These are phyloP conservation scores for Orycteropus afer DNA, from an alignment of 2,113 vertebrate genomes.

Conservation along the genomic window DNA sequence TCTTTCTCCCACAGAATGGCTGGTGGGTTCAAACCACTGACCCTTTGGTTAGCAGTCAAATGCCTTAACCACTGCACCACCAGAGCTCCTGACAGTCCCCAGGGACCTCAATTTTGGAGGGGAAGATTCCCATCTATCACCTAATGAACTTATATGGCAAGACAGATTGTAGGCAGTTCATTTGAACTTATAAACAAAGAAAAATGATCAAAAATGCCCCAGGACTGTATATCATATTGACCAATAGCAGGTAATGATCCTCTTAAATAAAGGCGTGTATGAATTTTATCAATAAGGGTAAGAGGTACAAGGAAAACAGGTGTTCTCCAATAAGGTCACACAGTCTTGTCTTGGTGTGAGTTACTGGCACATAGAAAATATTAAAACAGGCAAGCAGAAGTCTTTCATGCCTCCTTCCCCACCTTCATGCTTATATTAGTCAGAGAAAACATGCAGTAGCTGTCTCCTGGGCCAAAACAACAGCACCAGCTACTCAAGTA, in stretches of 20 bases:
- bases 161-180: neutral
- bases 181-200: neutral
- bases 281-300: neutral
- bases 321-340: neutral
- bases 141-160: neutral
- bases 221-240: neutral
- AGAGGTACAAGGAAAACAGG: neutral
- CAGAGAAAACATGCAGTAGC: neutral
- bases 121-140: neutral
- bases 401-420: neutral
- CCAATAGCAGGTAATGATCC: neutral
- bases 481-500: neutral
- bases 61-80: no score
- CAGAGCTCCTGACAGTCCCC: no score
- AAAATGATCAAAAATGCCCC: neutral
- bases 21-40: no score
- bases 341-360: no score
- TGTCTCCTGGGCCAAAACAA: neutral
- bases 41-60: no score
- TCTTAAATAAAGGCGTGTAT: neutral
- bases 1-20: no score
- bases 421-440: neutral
- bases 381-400: neutral
- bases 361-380: neutral
- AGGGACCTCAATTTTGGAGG: neutral